A percentile compares a stretch with the other conserved stretches of the same genome.
These are phyloP conservation scores for Ardeotis arabs DNA, from an alignment of 2,113 vertebrate species.

Conservation along the genomic window DNA sequence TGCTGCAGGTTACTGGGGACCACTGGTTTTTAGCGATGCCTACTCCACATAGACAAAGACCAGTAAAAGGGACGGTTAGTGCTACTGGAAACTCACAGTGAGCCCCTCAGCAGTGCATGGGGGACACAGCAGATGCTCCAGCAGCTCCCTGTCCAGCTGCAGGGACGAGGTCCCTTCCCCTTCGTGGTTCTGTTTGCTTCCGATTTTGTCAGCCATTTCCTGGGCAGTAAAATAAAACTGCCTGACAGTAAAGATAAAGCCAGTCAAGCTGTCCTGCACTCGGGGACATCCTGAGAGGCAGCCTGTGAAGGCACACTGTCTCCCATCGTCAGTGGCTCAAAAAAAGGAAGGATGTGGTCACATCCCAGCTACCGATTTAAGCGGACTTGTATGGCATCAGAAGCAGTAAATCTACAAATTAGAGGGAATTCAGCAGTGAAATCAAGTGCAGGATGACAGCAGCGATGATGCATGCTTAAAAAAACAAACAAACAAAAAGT, in stretches of 20 bases:
- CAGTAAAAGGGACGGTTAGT: not conserved
- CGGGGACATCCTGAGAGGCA: too few relatives aligned
- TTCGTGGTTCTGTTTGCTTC: not conserved
- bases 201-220: not conserved
- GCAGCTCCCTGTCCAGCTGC: fast-evolving
- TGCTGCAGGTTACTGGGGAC: not conserved
- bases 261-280: not conserved
- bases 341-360: not conserved
- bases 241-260: not conserved
- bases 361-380: not conserved
- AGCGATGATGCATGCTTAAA: not conserved
- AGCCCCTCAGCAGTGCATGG: not conserved
- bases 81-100: not conserved
- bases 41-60: not conserved
- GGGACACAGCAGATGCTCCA: not conserved
- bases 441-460: not conserved
- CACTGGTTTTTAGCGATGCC: not conserved
- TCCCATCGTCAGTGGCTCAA: not conserved
- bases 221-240: not conserved
- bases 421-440: not conserved
- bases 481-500: not conserved
- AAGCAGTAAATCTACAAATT: not conserved
- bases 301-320: fast-evolving
- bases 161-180: not conserved
- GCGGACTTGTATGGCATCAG: not conserved